phyloP scores from a whole-genome alignment of 2,888 invertebrate species.

The Lapara coniferarum region DNA sequence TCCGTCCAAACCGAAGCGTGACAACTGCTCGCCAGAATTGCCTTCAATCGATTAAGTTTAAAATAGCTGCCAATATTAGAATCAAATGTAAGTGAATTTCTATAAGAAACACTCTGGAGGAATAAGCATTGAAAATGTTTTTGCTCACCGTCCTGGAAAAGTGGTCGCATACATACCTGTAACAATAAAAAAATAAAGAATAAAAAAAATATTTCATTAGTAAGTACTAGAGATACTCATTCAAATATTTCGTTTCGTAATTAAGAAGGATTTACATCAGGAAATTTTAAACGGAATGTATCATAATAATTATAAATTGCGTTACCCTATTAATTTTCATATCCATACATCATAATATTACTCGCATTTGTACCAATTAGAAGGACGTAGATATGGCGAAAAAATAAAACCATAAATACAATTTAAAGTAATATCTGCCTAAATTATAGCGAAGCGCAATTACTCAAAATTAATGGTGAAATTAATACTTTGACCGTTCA shows the following conservation, averaged over 20 bases:
- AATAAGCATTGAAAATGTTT: not conserved
- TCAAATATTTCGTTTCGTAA: constrained; percentile 36
- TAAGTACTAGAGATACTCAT: constrained; percentile 34
- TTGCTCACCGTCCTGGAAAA: constrained; percentile 2
- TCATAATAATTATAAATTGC: constrained; percentile 61
- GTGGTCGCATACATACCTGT: constrained; percentile 59
- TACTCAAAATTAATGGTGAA: constrained; percentile 81
- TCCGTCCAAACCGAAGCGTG: constrained; percentile 54
- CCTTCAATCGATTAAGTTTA: constrained; percentile 34
- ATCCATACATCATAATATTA: constrained; percentile 69
- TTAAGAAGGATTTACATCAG: constrained; percentile 47
- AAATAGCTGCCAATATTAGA: constrained; percentile 11
- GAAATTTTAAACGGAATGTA: constrained; percentile 48
- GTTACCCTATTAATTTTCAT: constrained; percentile 68
- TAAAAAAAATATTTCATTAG: not conserved
- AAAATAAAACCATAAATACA: constrained; percentile 74
- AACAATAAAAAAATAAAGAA: constrained; percentile 43
- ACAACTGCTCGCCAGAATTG: constrained; percentile 46
- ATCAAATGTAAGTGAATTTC: not conserved
- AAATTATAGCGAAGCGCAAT: constrained; percentile 74
- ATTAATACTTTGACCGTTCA: constrained; percentile 81
- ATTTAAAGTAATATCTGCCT: constrained; percentile 75
- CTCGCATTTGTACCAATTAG: constrained; percentile 71
- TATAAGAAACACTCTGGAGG: not conserved
- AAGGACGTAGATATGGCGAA: constrained; percentile 61